These are phyloP conservation scores for Etheostoma spectabile DNA, from an alignment of 2,113 vertebrate genomes.

Conservation along the genomic window DNA sequence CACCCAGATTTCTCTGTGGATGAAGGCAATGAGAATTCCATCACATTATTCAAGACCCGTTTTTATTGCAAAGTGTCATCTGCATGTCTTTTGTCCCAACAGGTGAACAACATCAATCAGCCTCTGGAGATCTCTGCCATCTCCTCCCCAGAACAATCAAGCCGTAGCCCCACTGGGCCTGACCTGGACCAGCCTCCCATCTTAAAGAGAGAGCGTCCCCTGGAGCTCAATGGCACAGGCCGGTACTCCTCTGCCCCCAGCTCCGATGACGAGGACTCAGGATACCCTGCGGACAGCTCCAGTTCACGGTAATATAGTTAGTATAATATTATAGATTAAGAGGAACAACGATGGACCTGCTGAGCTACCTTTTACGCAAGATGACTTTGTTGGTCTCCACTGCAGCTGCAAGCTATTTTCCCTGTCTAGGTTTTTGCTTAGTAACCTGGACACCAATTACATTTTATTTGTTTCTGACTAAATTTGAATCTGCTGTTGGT, in stretches of 20 bases:
- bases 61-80: background rate
- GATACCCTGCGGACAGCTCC: conserved; percentile 83
- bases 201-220: conserved; percentile 94
- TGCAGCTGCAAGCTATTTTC: background rate
- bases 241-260: conserved; percentile 83
- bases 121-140: conserved; percentile 99
- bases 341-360: background rate
- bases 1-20: background rate
- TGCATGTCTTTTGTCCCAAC: conserved; percentile 6
- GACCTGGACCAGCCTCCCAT: conserved; percentile 95
- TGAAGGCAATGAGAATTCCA: background rate
- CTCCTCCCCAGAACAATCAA: conserved; percentile 96
- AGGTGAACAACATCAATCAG: conserved; percentile 99
- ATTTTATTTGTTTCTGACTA: background rate
- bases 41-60: background rate
- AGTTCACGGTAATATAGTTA: conserved; percentile 77
- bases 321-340: background rate
- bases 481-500: background rate
- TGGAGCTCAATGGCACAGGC: conserved; percentile 83
- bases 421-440: background rate
- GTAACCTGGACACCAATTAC: background rate
- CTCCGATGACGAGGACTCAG: conserved; percentile 84
- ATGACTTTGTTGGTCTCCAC: background rate
- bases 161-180: conserved; percentile 89
- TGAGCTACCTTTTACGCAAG: background rate